These are phyloP conservation scores for Phrynocephalus forsythii DNA, from an alignment of 2,797 vertebrate species.

Conservation along the genomic window DNA sequence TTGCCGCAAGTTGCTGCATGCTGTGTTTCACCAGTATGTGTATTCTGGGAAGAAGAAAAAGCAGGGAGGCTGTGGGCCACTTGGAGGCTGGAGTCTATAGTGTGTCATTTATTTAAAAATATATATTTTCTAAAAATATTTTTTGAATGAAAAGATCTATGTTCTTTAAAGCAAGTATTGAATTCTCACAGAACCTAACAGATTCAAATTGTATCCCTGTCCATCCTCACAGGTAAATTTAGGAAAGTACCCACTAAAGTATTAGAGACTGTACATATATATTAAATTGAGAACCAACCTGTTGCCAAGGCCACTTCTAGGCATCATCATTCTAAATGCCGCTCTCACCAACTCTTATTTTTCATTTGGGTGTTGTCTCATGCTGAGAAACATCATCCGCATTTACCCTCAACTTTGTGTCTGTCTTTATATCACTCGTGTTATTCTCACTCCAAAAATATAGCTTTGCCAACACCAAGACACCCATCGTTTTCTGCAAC, in stretches of 20 bases:
- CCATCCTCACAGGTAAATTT: background rate
- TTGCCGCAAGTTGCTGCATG: background rate
- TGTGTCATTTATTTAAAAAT: background rate
- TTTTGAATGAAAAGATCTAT: no score
- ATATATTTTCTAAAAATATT: no score
- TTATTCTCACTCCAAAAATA: background rate
- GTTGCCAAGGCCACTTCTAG: background rate
- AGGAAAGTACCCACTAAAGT: background rate
- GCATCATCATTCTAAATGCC: background rate
- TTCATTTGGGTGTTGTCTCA: background rate
- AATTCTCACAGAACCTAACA: background rate
- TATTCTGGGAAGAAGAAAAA: background rate
- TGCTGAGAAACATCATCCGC: no score
- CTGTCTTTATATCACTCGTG: background rate
- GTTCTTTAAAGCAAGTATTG: no score
- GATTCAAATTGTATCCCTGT: background rate
- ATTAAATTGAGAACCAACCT: background rate
- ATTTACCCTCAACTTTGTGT: background rate
- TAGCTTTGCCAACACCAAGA: background rate
- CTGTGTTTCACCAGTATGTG: background rate
- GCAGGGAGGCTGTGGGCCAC: background rate
- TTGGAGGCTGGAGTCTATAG: background rate
- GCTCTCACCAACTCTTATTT: background rate
- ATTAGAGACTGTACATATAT: background rate
- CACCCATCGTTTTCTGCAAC: background rate